Conservation (phyloP, 2,888 invertebrate species). For the Unio delphinus region DNA sequence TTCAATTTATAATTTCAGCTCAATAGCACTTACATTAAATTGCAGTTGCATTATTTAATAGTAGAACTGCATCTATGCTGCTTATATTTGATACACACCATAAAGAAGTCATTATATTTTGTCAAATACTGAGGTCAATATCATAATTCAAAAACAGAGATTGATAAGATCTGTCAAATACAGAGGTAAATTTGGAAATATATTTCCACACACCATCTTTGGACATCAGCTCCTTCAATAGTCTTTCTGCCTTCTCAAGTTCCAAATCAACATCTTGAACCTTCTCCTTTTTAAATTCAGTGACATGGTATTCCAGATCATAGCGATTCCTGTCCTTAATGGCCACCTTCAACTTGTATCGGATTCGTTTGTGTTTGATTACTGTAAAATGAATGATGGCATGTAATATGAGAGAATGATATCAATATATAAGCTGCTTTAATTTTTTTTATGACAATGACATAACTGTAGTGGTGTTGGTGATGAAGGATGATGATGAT, state of each 20-base stretch:
- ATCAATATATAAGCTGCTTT: not conserved
- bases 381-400: slow-evolving; percentile 28
- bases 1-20: no score
- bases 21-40: no score
- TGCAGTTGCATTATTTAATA: no score
- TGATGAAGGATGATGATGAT: no score
- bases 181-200: not conserved
- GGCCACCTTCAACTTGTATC: slow-evolving; percentile 65
- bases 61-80: no score
- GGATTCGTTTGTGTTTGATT: slow-evolving; percentile 50
- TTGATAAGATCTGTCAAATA: no score
- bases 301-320: slow-evolving; percentile 60
- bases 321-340: slow-evolving; percentile 61
- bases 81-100: no score
- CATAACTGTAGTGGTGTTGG: no score
- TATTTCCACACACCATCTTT: slow-evolving; percentile 57
- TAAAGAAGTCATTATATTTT: no score
- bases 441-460: no score
- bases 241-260: slow-evolving; percentile 60
- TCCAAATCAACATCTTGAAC: slow-evolving; percentile 68
- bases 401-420: not conserved
- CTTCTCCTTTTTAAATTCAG: slow-evolving; percentile 64
- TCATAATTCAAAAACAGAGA: no score
- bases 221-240: slow-evolving; percentile 61
- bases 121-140: no score